Percentiles rank a stretch among this genome's conserved stretches.
Conservation (phyloP, 2,797 vertebrate genomes). For the Vultur gryphus region DNA sequence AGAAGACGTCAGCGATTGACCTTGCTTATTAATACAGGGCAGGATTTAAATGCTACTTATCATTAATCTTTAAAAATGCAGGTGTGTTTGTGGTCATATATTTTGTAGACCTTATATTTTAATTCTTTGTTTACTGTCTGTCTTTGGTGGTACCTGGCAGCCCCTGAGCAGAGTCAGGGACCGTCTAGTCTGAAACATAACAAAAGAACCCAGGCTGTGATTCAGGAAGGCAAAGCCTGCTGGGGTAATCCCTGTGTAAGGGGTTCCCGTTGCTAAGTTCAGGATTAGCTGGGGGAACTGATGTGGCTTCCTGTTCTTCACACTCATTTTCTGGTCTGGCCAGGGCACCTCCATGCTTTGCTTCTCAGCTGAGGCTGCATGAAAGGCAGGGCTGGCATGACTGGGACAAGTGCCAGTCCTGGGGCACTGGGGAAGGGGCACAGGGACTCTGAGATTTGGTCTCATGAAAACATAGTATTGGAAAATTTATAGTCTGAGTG, state of each 20-base stretch:
- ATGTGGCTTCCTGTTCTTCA: background rate
- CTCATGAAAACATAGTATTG: background rate
- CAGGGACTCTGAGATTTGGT: background rate
- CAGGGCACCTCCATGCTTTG: background rate
- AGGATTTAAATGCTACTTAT: background rate
- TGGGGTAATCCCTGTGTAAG: background rate
- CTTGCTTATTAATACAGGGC: background rate
- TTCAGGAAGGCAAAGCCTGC: background rate
- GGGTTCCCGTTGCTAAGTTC: accelerated
- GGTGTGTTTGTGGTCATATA: background rate
- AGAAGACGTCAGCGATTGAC: background rate
- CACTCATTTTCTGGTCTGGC: background rate
- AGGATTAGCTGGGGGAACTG: background rate
- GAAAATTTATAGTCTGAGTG: background rate
- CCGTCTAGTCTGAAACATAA: background rate
- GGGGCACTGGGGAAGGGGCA: background rate
- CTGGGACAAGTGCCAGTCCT: background rate
- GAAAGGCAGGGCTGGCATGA: background rate
- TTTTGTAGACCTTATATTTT: background rate
- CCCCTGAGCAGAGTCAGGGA: background rate
- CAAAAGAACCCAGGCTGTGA: background rate
- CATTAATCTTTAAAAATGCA: background rate
- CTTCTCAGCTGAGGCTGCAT: background rate
- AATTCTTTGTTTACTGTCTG: background rate
- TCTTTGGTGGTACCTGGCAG: background rate